Base-by-base conservation (phyloP, 1,140 invertebrate species). In the Calliopsis andreniformis region DNA sequence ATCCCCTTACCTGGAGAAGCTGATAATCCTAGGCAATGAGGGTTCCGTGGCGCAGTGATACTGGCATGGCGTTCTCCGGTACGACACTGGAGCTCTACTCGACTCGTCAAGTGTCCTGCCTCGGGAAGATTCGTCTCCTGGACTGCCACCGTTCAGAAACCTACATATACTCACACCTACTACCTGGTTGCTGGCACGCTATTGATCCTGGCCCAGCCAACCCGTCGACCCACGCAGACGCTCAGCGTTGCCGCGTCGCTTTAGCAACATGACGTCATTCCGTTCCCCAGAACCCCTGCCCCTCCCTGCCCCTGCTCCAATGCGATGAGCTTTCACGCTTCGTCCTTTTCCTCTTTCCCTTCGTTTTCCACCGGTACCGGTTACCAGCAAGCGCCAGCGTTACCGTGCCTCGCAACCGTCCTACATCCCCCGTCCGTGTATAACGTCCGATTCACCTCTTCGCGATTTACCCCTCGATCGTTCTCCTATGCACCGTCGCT, bases 191-290 rank as follows among this genome's bases (percentile, higher is more conserved):
- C 88, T 90, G 87, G 87, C 89, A 84, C 89, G 88, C 89, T 92
- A 92, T 91, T 92, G 91, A 92, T 92, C 90, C 87, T 87, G 83
- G 76, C 89, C 88, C 89, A 89, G 89, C 87, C 89, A 39, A 87
- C 84, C 87, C 88, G 82, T 87, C 86, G 87, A 88, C 88, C 86
- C 86, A 90, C 89, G 89, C 91, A 90, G 88, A 90, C 89, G 88
- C 89, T 89, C 87, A 86, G 82, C 88, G 87, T 88, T 90, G 89
- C 87, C 87, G 89, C 89, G 90, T 92, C 90, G 91, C 90, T 92
- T 90, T 91, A 91, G 91, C 89, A 91, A 91, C 91, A 88, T 91
- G 90, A 91, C 90, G 90, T 91, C 90, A 91, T 89, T 87, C 84
- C 23, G 3, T 18, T 30, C 45, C 64, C 55, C 73, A 14, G 35